Evolutionary conservation across 2,888 invertebrate species (phyloP).

Genomic region (Sinopyrophorus schimmeli): DNA sequence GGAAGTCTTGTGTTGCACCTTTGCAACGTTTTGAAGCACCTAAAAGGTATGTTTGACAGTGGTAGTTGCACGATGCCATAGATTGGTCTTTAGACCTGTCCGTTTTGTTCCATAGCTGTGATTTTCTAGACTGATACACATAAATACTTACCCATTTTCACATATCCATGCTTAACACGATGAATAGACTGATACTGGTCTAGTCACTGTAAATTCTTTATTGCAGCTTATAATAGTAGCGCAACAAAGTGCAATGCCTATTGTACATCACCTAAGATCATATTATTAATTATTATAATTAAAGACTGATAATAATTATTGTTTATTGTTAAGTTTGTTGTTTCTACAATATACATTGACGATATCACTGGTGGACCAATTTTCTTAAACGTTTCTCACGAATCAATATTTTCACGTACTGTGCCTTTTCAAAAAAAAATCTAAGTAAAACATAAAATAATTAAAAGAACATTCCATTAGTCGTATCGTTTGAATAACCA

Average conservation of each 20-base stretch:
- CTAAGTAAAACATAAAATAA: constrained; percentile 27
- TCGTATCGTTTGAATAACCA: constrained; percentile 30
- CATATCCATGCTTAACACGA: constrained; percentile 44
- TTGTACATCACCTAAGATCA: constrained; percentile 39
- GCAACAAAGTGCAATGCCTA: constrained; percentile 46
- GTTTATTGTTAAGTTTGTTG: constrained; percentile 38
- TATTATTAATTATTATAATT: constrained; percentile 37
- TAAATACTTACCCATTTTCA: constrained; percentile 36
- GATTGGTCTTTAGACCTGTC: constrained; percentile 33
- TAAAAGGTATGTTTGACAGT: constrained; percentile 41
- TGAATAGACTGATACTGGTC: constrained; percentile 48
- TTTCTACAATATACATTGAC: constrained; percentile 24
- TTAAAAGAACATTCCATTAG: constrained; percentile 44
- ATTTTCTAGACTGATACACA: constrained; percentile 66
- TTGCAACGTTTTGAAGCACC: constrained; percentile 42
- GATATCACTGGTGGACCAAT: constrained; percentile 43
- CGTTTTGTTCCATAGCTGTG: constrained; percentile 63
- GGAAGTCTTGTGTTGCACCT: constrained; percentile 48
- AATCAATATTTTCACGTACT: constrained; percentile 40
- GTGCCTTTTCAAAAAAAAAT: constrained; percentile 45
- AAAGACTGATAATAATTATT: constrained; percentile 40
- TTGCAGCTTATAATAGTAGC: constrained; percentile 45
- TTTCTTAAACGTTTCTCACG: constrained; percentile 33
- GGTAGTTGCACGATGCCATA: constrained; percentile 48
- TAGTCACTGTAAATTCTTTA: constrained; percentile 42